Percentiles rank a stretch among this genome's conserved stretches.
Conservation (phyloP, 1,140 invertebrate species). For the Patella vulgata region DNA sequence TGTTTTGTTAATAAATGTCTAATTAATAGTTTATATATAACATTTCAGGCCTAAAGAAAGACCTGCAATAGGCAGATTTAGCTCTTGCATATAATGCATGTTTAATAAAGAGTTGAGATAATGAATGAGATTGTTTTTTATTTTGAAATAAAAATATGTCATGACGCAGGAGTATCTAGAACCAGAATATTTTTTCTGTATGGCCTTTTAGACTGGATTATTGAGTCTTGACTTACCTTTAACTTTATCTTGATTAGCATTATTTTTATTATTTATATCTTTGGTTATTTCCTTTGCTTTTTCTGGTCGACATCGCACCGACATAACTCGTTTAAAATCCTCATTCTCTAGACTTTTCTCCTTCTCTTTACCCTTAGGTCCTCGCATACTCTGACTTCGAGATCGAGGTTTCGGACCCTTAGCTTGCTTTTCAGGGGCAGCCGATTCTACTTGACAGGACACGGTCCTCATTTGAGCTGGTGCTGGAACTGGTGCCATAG, state of each 20-base stretch:
- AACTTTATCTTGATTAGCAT: constrained; percentile 44
- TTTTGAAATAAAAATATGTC: too few relatives aligned
- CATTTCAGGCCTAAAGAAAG: too few relatives aligned
- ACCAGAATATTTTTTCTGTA: too few relatives aligned
- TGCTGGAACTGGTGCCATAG: constrained; percentile 1
- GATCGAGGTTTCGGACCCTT: constrained; percentile 10
- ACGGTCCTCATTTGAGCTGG: constrained; percentile 51
- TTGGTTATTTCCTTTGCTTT: constrained; percentile 28
- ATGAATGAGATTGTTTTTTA: too few relatives aligned
- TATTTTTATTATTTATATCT: constrained; percentile 44
- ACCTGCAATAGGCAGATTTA: too few relatives aligned
- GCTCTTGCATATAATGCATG: too few relatives aligned
- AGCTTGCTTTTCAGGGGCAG: not conserved
- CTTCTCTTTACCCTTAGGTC: constrained; percentile 27
- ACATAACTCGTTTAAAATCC: constrained; percentile 44
- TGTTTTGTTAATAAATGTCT: too few relatives aligned
- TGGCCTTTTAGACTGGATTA: too few relatives aligned
- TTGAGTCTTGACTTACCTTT: too few relatives aligned
- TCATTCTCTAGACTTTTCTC: constrained; percentile 13
- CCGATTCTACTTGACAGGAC: constrained; percentile 44
- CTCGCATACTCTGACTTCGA: constrained; percentile 43
- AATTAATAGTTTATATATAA: too few relatives aligned
- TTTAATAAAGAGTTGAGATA: too few relatives aligned
- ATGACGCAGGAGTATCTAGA: too few relatives aligned
- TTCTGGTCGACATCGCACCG: constrained; percentile 46